phyloP scores from a whole-genome alignment of 2,888 invertebrate species.

The Chymomyza caudatula region DNA sequence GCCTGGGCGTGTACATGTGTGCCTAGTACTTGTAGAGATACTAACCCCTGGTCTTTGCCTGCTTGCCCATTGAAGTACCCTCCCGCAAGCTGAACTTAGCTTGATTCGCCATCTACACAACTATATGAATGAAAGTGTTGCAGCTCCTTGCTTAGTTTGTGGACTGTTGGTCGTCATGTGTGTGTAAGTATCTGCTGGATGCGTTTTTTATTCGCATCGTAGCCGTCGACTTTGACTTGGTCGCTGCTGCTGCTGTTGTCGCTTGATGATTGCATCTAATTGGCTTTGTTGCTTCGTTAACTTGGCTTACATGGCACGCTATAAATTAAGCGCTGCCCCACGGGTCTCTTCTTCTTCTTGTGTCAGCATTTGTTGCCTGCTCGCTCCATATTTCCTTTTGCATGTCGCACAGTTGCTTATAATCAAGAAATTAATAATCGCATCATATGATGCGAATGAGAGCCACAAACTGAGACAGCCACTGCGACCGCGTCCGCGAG shows the following conservation, averaged over 20 bases:
- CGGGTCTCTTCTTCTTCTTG: not conserved
- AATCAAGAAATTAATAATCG: conserved; percentile 69
- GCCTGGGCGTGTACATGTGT: not conserved
- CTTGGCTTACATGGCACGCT: conserved; percentile 54
- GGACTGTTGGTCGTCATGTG: not conserved
- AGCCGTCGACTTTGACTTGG: not conserved
- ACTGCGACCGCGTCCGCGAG: not conserved
- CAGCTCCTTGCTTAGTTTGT: conserved; percentile 24
- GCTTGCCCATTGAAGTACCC: not conserved
- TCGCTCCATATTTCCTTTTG: conserved; percentile 26
- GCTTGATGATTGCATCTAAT: conserved; percentile 67
- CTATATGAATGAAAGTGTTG: not conserved
- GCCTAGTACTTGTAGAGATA: not conserved
- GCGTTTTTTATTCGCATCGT: not conserved
- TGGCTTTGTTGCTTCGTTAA: conserved; percentile 71
- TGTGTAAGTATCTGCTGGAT: not conserved
- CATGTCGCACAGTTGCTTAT: conserved; percentile 44
- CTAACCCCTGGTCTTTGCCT: not conserved
- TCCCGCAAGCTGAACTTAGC: not conserved
- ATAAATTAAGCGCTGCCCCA: conserved; percentile 25
- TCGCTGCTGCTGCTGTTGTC: conserved; percentile 13
- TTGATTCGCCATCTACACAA: conserved; percentile 35
- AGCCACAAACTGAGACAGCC: not conserved
- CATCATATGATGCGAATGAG: conserved; percentile 48
- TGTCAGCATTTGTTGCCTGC: not conserved